These are phyloP conservation scores for Blennius ocellaris DNA, from an alignment of 2,113 vertebrate species.

Conservation along the genomic window DNA sequence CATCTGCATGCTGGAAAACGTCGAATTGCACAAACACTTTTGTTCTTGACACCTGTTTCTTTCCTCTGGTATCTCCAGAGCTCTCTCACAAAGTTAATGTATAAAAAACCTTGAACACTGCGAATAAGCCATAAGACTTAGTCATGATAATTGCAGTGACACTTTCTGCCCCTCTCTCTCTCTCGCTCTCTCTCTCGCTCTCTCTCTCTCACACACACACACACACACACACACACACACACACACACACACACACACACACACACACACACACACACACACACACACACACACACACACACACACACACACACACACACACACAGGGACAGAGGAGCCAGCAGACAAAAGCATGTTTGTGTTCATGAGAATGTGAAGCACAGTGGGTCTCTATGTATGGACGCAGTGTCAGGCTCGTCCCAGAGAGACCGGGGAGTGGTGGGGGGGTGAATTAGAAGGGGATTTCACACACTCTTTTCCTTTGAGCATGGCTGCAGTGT, in stretches of 20 bases:
- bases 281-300: conserved; percentile 47
- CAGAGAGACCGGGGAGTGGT: conserved; percentile 17
- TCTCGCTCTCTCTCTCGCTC: conserved; percentile 11
- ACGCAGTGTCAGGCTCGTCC: conserved; percentile 75
- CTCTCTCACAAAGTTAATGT: not conserved
- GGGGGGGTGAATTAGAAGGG: conserved; percentile 8
- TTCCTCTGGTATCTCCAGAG: no score
- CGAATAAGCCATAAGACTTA: conserved; percentile 10
- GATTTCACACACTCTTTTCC: conserved; percentile 43
- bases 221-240: conserved; percentile 49
- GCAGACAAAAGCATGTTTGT: conserved; percentile 81
- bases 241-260: conserved; percentile 45
- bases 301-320: conserved; percentile 50
- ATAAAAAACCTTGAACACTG: not conserved
- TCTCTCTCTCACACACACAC: conserved; percentile 33
- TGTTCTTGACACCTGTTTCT: no score
- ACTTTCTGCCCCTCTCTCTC: no score
- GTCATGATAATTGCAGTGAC: conserved; percentile 28
- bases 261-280: conserved; percentile 35
- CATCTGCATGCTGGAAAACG: no score
- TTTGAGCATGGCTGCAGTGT: conserved; percentile 15
- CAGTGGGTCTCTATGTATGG: conserved; percentile 78
- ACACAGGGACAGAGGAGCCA: conserved; percentile 52
- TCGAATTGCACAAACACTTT: no score
- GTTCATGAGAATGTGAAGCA: conserved; percentile 80